phyloP scores from a whole-genome alignment of 2,797 vertebrate genomes.

The Arrhamphus sclerolepis region DNA sequence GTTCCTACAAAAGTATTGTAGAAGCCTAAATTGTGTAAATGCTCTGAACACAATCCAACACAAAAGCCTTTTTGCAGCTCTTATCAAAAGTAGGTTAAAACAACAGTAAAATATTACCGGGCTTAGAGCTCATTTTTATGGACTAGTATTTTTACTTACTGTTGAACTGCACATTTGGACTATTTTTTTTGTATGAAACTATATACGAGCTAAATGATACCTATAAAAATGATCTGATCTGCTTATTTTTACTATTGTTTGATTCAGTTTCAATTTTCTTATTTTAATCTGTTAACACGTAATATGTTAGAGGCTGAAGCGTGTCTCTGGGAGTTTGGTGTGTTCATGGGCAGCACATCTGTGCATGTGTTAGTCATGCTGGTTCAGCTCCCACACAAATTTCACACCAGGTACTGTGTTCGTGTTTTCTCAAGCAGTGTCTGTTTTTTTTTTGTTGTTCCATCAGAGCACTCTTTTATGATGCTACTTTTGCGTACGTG shows the following conservation, averaged over 20 bases:
- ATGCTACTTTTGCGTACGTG: neutral
- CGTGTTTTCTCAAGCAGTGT: conserved; percentile 25
- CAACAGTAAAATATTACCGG: conserved; percentile 40
- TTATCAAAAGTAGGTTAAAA: conserved; percentile 55
- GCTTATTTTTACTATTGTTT: conserved; percentile 2
- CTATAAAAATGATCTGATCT: conserved; percentile 7
- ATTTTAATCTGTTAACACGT: neutral
- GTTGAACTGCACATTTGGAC: conserved; percentile 19
- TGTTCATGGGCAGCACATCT: conserved; percentile 61
- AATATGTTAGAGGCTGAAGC: conserved; percentile 18
- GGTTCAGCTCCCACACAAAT: conserved; percentile 59
- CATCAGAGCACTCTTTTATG: conserved; percentile 6
- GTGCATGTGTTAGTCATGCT: conserved; percentile 70
- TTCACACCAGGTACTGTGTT: conserved; percentile 54
- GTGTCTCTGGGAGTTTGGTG: conserved; percentile 49
- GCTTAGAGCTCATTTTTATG: conserved; percentile 29
- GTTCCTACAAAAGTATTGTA: conserved; percentile 26
- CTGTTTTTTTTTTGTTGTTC: conserved; percentile 6
- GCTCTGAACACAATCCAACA: conserved; percentile 33
- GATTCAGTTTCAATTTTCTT: neutral
- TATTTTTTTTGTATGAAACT: conserved; percentile 17
- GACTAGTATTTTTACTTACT: conserved; percentile 29
- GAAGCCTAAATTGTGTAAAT: conserved; percentile 44
- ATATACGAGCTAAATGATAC: neutral
- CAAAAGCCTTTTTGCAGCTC: conserved; percentile 17